These are phyloP conservation scores for Cairina moschata DNA, from an alignment of 2,113 vertebrate genomes.

Conservation along the genomic window DNA sequence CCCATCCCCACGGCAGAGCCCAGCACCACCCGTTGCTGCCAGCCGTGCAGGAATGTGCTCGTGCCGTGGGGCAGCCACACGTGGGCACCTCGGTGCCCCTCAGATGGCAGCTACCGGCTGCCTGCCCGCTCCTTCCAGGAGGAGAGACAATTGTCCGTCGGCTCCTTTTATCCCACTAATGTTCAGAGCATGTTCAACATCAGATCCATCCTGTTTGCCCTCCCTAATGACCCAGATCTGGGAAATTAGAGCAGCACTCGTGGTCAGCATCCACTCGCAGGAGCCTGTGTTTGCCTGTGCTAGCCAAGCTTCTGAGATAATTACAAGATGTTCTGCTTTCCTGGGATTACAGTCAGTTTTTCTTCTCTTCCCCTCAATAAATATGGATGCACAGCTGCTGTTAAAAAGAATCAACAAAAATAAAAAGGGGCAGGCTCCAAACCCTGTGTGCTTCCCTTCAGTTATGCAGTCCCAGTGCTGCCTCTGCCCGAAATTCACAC, in stretches of 20 bases:
- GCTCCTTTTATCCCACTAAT: background rate
- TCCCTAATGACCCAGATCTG: background rate
- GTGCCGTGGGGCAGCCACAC: too few species aligned
- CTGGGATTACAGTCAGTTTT: background rate
- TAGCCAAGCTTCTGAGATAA: background rate
- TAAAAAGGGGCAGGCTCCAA: background rate
- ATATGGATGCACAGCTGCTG: slow-evolving; percentile 47
- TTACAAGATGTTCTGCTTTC: background rate
- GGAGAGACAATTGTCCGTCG: background rate
- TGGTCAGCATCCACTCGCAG: background rate
- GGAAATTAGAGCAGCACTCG: background rate
- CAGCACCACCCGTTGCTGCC: background rate
- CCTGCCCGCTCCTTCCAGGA: background rate
- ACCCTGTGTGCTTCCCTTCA: accelerated
- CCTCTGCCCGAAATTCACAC: accelerated
- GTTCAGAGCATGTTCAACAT: background rate
- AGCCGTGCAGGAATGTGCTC: too few species aligned
- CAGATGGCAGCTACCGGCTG: background rate
- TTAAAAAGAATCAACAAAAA: background rate
- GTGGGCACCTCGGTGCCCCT: background rate
- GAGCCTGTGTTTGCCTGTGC: background rate
- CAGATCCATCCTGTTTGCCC: background rate
- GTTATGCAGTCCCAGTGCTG: accelerated
- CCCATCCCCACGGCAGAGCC: too few species aligned
- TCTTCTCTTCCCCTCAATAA: slow-evolving; percentile 1